Evolutionary conservation across 2,113 vertebrate genomes (phyloP), one percentile per base, ranked within the genome.

Genomic region (Puffinus mauretanicus): DNA sequence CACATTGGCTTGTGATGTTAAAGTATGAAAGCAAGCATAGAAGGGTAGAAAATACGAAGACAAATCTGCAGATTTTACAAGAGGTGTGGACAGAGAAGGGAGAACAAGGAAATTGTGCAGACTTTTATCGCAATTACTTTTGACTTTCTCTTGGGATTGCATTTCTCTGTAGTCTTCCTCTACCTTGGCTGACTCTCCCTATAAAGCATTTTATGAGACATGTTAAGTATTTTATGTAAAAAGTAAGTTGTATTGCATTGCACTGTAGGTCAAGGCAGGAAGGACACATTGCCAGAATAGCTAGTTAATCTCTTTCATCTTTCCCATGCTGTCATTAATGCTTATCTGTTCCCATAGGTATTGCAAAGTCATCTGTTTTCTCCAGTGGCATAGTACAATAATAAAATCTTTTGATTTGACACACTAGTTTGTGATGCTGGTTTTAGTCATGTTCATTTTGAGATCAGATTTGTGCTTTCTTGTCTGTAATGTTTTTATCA

Each of bases 191-290:
- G 75, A 91, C 87, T 85, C 76, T 91, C 36, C 54, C 91, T 93
- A 86, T 95, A 95, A 96, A 97, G 47, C 36, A 78, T 93, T 97
- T 97, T 96, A 97, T 88, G 94, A 96, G 95, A 75, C 42, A 47
- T 88, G 72, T 83, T 92, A 94, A 93, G 82, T 66, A 83, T 96
- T 95, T 91, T 90, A 92, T 70, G 70, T 62, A 96, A 95, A 97
- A 96, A 94, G 47, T 82, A 65, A 82, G 83, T 79, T 82, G 72
- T 27, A 75, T 88, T 90, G 72, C 44, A 32, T 81, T 90, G 82
- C 61, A 78, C 80, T 51, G 49, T 46, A 66, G 96, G 97, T 95
- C 91, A 97, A 93, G 82, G 91, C 81, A 94, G 92, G 89, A 86
- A 95, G 87, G 91, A 96, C 72, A 80, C 82, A 69, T 75, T 93